A percentile compares a stretch with the other conserved stretches of the same genome.
Conservation (phyloP, 2,888 invertebrate species). For the Tipula confusa region DNA sequence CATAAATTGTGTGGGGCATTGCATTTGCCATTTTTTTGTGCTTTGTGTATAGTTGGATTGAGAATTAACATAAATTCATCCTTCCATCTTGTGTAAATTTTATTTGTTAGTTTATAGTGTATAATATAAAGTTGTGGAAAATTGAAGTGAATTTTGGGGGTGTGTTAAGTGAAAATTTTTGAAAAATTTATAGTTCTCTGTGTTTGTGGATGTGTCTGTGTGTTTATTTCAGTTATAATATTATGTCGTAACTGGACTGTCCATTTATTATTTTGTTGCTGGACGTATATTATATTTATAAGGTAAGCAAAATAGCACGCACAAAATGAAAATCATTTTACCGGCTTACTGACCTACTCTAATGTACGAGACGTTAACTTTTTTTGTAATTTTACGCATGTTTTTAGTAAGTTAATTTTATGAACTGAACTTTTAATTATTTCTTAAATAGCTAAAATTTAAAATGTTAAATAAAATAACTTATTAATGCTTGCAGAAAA, state of each 20-base stretch:
- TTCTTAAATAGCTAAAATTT: no score
- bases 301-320: neutral
- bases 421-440: no score
- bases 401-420: neutral
- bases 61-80: neutral
- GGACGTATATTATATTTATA: neutral
- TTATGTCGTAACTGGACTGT: neutral
- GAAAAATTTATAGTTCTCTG: neutral
- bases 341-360: neutral
- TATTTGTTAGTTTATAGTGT: neutral
- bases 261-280: neutral
- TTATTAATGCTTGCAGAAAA: no score
- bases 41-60: neutral
- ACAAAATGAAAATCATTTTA: neutral
- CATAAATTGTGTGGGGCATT: neutral
- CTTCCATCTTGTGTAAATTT: slow-evolving; percentile 6
- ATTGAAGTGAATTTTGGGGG: neutral
- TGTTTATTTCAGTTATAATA: neutral
- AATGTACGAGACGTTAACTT: neutral
- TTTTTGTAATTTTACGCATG: neutral
- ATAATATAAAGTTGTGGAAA: neutral
- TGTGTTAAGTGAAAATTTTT: neutral
- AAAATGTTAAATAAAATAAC: no score
- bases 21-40: slow-evolving; percentile 3
- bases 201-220: neutral